Conservation (phyloP, 1,140 invertebrate genomes). For the Drosophila mauritiana region DNA sequence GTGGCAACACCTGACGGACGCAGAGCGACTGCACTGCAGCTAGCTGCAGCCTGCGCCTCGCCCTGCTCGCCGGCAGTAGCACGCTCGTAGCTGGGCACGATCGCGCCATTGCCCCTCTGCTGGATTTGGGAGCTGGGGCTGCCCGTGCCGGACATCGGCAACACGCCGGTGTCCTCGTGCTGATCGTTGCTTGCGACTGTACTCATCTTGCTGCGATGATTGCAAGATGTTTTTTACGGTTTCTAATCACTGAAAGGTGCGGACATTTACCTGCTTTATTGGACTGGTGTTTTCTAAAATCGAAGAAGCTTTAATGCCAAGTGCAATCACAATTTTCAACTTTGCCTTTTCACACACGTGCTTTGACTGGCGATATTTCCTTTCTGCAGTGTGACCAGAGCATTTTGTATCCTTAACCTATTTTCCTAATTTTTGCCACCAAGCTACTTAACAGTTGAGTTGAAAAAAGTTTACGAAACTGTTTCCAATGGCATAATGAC, state of each 20-base stretch:
- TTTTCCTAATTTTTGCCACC: no score
- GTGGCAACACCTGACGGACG: constrained; percentile 31
- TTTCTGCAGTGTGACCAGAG: constrained; percentile 36
- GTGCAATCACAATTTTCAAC: constrained; percentile 35
- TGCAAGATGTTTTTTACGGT: constrained; percentile 51
- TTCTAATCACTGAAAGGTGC: constrained; percentile 55
- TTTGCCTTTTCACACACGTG: constrained; percentile 28
- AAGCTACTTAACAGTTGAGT: no score
- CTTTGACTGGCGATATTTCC: constrained; percentile 21
- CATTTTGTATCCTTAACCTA: no score
- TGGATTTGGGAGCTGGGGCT: constrained; percentile 27
- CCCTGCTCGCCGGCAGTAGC: constrained; percentile 18
- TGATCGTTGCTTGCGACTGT: constrained; percentile 58
- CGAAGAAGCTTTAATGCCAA: neutral
- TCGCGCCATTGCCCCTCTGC: constrained; percentile 75
- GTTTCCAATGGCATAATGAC: no score
- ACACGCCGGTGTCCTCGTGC: constrained; percentile 18
- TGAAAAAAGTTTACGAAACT: no score
- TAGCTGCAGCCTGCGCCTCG: constrained; percentile 16
- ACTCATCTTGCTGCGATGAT: constrained; percentile 68
- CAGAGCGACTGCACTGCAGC: constrained; percentile 2
- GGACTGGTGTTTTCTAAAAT: neutral
- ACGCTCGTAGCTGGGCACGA: constrained; percentile 74
- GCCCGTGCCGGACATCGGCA: constrained; percentile 1
- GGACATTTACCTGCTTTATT: constrained; percentile 46